Evolutionary conservation across 2,113 vertebrate species (phyloP), one percentile per base, ranked within the genome.

Genomic region (Hydrochoerus hydrochaeris): DNA sequence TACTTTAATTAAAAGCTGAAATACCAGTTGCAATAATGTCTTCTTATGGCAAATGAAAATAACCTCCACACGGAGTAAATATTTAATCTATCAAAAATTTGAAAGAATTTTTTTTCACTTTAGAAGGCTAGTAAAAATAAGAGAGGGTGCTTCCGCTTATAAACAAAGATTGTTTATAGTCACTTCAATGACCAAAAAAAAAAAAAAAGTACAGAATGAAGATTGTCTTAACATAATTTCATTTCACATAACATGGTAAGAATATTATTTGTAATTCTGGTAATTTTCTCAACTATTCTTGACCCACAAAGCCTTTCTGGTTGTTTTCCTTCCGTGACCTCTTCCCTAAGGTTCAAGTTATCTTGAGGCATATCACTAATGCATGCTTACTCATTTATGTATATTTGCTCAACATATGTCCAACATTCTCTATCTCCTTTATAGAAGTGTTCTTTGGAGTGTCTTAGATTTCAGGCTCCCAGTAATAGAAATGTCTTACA

Each of bases 1-100:
- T 54, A 88, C 58, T 35, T 86, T 89, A 95, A 95, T 80, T 92
- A 95, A 93, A 95, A 95, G 58, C 75, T 95, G 41, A 97, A 93
- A 62, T 32, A 95, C 94, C 28, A 82, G 20, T 32, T 90, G 44
- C 35, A 58, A 46, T 85, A 52, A 96, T 28, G 30, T 92, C 46
- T 67, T 77, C 46, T 65, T 10, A 49, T 60, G 67, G 54, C 49
- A 90, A 91, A 91, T 32, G 49, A 82, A 96, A 92, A 90, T 52
- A 85, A 90, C 24, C 1, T 78, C 41, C 28, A 49, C 2, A 12
- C 62, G 44, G 35, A 95, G 82, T 88, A 92, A 91, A 90, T 54
- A 91, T 1, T 26, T 65, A 96, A 88, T 38, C 71, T 88, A 93
- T 90, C 41, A 96, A 77, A 91, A 14, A 71, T 83, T 77, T 89